Evolutionary conservation across 2,113 vertebrate genomes (phyloP).

Genomic region (Arizona elegans): DNA sequence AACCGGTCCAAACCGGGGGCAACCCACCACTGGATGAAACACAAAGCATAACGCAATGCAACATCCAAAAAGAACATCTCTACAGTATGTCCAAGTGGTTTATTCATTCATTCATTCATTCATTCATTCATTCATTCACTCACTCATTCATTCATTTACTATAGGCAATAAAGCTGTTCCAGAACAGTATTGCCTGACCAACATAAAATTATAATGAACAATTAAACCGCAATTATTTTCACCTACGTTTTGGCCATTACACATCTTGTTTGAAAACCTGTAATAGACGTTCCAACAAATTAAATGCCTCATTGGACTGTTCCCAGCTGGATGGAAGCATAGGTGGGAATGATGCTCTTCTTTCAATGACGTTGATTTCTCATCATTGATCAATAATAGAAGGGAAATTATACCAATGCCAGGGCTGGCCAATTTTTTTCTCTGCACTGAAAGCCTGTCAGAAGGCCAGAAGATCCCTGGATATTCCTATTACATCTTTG

Average conservation of each 20-base stretch:
- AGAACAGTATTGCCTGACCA: background rate
- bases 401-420: background rate
- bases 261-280: background rate
- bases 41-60: background rate
- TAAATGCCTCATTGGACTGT: background rate
- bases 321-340: background rate
- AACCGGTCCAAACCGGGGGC: too few relatives aligned
- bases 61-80: background rate
- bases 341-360: background rate
- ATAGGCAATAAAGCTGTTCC: background rate
- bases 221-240: background rate
- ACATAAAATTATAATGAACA: background rate
- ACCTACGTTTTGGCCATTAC: background rate
- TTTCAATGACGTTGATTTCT: background rate
- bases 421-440: background rate
- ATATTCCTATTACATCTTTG: background rate
- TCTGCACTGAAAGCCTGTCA: background rate
- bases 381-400: background rate
- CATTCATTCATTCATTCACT: too few relatives aligned
- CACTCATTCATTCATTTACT: background rate
- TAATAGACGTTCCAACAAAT: background rate
- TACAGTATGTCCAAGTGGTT: background rate
- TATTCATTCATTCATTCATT: too few relatives aligned
- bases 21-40: background rate
- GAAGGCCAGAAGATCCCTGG: background rate